Evolutionary conservation across 2,888 invertebrate genomes (phyloP).

Genomic region (Meloe dianella): DNA sequence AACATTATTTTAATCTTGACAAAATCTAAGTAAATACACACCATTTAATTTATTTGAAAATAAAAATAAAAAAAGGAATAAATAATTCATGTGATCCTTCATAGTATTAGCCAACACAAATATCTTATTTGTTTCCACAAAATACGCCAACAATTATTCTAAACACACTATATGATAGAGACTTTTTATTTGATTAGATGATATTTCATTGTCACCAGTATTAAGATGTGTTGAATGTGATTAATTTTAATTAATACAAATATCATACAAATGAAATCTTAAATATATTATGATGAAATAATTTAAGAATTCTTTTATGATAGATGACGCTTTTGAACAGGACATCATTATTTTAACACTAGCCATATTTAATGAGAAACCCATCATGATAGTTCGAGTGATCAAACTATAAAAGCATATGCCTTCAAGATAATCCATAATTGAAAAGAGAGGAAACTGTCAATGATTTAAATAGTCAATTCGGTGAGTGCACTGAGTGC

Average conservation of each 20-base stretch:
- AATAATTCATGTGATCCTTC: not conserved
- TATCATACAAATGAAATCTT: no score
- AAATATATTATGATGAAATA: no score
- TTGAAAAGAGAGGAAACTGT: not conserved
- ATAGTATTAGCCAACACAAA: not conserved
- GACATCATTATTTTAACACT: not conserved
- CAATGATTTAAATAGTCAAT: not conserved
- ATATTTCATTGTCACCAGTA: not conserved
- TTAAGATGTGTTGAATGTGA: no score
- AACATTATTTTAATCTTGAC: not conserved
- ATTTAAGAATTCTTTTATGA: no score
- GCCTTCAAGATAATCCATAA: not conserved
- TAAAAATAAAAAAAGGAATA: not conserved
- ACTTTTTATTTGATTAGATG: not conserved
- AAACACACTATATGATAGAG: no score
- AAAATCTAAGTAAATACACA: not conserved
- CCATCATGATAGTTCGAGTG: not conserved
- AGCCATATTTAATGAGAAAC: no score
- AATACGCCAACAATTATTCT: not conserved
- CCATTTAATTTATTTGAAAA: not conserved
- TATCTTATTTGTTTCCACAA: not conserved
- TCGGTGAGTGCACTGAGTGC: no score
- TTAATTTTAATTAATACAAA: no score
- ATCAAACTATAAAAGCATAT: no score
- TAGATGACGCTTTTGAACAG: no score